Conservation (phyloP, 2,888 invertebrate genomes). For the Ophion costatus region DNA sequence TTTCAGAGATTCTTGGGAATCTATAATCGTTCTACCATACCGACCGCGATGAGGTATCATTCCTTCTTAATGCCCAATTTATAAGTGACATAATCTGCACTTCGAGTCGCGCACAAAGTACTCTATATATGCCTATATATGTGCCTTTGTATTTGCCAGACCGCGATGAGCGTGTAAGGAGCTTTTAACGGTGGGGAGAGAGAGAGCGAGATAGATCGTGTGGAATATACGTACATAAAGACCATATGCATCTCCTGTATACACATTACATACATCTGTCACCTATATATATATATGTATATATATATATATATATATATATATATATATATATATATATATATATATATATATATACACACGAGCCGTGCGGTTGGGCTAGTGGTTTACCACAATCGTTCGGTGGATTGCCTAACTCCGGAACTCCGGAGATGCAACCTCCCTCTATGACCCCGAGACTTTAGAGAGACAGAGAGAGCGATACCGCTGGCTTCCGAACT, state of each 20-base stretch:
- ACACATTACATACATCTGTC: conserved; percentile 4
- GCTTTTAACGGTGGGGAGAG: conserved; percentile 46
- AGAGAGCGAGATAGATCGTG: conserved; percentile 28
- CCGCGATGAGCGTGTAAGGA: conserved; percentile 42
- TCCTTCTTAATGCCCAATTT: conserved; percentile 41
- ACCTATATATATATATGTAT: not conserved
- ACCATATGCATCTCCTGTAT: conserved; percentile 11
- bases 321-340: conserved; percentile 19
- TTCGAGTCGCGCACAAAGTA: conserved; percentile 11
- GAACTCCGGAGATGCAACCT: conserved; percentile 56
- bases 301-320: conserved; percentile 16
- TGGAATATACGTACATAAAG: conserved; percentile 22
- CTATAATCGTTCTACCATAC: no score
- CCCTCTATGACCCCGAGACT: conserved; percentile 20
- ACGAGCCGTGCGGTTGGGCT: conserved; percentile 50
- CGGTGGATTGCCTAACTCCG: conserved; percentile 67
- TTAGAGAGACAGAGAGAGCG: conserved; percentile 9
- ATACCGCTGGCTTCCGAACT: conserved; percentile 2
- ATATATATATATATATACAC: conserved; percentile 7
- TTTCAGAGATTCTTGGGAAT: no score
- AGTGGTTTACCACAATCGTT: conserved; percentile 68
- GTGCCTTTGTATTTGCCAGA: conserved; percentile 14
- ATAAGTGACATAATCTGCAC: conserved; percentile 45
- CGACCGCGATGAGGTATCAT: no score
- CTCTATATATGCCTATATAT: no score